Conservation (phyloP, 2,888 invertebrate genomes). For the Homarus gammarus region DNA sequence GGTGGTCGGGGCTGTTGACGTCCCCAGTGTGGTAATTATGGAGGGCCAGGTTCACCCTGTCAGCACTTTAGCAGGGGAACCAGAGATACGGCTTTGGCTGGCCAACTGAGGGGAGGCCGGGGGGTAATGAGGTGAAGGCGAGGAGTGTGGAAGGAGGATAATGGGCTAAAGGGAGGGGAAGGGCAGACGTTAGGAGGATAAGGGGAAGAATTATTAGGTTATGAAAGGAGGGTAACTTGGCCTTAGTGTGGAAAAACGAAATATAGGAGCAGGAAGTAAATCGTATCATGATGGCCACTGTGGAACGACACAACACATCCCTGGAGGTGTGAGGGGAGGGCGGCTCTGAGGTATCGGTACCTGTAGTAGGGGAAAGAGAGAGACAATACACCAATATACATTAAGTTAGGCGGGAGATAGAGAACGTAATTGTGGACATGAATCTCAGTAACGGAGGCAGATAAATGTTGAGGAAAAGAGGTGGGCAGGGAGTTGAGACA, state of each 20-base stretch:
- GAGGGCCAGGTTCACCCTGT: neutral
- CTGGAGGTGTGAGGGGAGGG: too few relatives aligned
- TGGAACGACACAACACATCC: too few relatives aligned
- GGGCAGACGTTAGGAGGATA: neutral
- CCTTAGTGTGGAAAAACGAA: too few relatives aligned
- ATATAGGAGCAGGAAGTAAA: too few relatives aligned
- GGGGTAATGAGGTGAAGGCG: neutral
- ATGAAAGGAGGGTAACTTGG: too few relatives aligned
- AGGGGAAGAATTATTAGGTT: too few relatives aligned
- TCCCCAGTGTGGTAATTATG: slow-evolving; percentile 1
- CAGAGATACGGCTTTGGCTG: neutral
- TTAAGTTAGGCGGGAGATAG: too few relatives aligned
- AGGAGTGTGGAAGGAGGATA: neutral
- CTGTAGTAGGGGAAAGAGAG: neutral
- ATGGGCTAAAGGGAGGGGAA: neutral
- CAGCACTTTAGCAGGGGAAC: slow-evolving; percentile 11
- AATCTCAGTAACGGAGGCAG: too few relatives aligned
- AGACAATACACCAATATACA: too few relatives aligned
- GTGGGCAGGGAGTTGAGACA: neutral
- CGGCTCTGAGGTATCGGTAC: too few relatives aligned
- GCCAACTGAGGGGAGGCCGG: neutral
- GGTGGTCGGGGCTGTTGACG: slow-evolving; percentile 4
- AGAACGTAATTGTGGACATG: too few relatives aligned
- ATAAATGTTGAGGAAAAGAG: neutral
- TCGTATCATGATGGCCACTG: too few relatives aligned